phyloP scores from a whole-genome alignment of 2,113 vertebrate genomes.

The Elgaria multicarinata region DNA sequence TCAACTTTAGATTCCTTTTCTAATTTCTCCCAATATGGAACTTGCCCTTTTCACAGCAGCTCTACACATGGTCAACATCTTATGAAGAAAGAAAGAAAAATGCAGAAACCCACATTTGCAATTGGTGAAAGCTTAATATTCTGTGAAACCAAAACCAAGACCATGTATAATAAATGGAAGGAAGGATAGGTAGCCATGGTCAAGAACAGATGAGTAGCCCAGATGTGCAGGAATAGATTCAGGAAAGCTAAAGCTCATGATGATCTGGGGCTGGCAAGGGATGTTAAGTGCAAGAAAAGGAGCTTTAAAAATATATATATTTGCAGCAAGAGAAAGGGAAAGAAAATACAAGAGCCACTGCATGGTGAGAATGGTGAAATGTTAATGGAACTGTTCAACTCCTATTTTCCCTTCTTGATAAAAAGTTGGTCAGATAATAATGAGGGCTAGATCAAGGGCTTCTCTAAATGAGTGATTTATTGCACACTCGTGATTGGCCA shows the following conservation, averaged over 20 bases:
- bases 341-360: neutral
- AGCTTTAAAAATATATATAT: too few species aligned
- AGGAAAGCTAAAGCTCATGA: neutral
- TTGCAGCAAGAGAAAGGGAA: neutral
- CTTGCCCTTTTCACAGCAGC: too few species aligned
- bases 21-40: too few species aligned
- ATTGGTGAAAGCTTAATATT: neutral
- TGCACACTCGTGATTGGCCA: too few species aligned
- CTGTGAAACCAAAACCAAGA: conserved; percentile 24
- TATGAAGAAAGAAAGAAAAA: conserved; percentile 3
- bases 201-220: neutral
- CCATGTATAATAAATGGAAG: neutral
- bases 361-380: neutral
- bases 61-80: too few species aligned
- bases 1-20: too few species aligned
- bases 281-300: neutral
- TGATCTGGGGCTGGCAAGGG: neutral
- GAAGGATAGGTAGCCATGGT: neutral
- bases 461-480: too few species aligned
- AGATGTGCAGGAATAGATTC: neutral
- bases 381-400: neutral
- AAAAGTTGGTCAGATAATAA: too few species aligned
- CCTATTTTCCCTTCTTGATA: neutral
- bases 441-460: too few species aligned
- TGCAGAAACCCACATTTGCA: neutral